These are phyloP conservation scores for Danio kyathit DNA, from an alignment of 2,797 vertebrate genomes.

Conservation along the genomic window DNA sequence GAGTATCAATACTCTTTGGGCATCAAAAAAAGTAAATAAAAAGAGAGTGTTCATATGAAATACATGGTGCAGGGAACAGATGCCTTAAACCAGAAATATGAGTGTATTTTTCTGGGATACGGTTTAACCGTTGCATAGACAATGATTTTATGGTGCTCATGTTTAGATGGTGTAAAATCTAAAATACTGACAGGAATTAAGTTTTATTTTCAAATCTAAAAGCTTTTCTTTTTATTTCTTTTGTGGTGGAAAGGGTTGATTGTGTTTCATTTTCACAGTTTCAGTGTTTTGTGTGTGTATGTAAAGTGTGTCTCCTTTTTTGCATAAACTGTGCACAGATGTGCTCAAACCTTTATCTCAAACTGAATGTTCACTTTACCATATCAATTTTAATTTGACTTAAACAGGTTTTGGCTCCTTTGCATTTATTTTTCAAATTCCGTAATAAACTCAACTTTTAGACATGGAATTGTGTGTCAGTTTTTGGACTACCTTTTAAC, in stretches of 20 bases:
- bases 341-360: conserved; percentile 11
- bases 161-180: conserved; percentile 50
- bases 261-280: not conserved
- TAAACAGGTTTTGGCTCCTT: conserved; percentile 12
- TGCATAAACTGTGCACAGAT: not conserved
- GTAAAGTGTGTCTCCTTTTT: not conserved
- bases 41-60: not conserved
- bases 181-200: conserved; percentile 40
- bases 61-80: not conserved
- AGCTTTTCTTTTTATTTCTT: conserved; percentile 13
- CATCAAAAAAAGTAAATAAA: not conserved
- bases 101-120: conserved; percentile 49
- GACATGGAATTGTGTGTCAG: conserved; percentile 14
- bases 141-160: conserved; percentile 61
- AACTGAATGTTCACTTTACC: not conserved
- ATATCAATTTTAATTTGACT: not conserved
- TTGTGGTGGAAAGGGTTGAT: not conserved
- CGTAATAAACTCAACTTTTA: conserved; percentile 44
- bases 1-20: not conserved
- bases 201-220: conserved; percentile 33
- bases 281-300: conserved; percentile 28
- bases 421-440: conserved; percentile 10
- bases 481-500: not conserved
- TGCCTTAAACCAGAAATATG: conserved; percentile 33
- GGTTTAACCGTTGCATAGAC: conserved; percentile 63